A percentile compares a stretch with the other conserved stretches of the same genome.
Evolutionary conservation across 2,113 vertebrate genomes (phyloP).

Genomic region (Parus major): DNA sequence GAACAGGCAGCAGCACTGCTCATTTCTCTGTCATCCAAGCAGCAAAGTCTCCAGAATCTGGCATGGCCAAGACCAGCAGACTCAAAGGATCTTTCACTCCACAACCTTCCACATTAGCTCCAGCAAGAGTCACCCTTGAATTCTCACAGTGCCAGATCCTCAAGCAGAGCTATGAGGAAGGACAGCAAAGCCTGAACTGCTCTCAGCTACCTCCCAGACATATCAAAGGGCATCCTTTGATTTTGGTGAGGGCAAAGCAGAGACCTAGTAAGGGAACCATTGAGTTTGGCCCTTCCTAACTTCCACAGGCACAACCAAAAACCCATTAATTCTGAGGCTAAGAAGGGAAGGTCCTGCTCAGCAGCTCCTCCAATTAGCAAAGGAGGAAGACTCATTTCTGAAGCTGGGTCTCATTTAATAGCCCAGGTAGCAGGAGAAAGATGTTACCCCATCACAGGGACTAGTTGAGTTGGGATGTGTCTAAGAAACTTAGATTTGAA

Average conservation of each 20-base stretch:
- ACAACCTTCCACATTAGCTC: neutral
- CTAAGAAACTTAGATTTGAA: neutral
- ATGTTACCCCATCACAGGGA: neutral
- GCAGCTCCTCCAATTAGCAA: neutral
- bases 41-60: neutral
- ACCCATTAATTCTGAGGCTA: neutral
- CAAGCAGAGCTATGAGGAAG: neutral
- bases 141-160: neutral
- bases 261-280: neutral
- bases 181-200: neutral
- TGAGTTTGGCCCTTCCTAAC: neutral
- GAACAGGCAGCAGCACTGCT: neutral
- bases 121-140: neutral
- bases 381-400: neutral
- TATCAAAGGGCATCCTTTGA: neutral
- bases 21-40: neutral
- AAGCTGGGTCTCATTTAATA: neutral
- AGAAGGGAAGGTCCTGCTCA: neutral
- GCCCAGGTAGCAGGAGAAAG: neutral
- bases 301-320: neutral
- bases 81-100: neutral
- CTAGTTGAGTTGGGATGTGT: fast-evolving
- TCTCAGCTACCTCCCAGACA: neutral
- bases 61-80: neutral
- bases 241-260: neutral